Conservation (phyloP, 2,797 vertebrate genomes). For the Onychomys arenicola region DNA sequence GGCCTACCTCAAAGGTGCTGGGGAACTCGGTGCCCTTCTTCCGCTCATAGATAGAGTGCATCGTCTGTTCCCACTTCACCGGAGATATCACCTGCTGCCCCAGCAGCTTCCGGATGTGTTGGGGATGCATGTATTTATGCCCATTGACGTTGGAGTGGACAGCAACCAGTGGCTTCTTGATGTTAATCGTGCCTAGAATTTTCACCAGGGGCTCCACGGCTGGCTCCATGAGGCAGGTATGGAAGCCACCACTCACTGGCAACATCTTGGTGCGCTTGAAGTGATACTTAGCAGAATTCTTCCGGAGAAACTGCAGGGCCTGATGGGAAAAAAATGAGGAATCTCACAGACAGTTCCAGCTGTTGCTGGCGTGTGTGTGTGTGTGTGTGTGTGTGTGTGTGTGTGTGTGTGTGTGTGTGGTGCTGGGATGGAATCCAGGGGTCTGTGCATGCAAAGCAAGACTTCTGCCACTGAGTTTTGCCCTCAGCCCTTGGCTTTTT, state of each 20-base stretch:
- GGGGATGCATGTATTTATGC: constrained; percentile 91
- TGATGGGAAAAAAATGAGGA: constrained; percentile 78
- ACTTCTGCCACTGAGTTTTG: neutral
- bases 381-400: neutral
- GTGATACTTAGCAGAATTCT: constrained; percentile 89
- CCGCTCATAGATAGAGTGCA: constrained; percentile 94
- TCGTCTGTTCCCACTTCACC: constrained; percentile 96
- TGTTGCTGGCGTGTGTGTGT: neutral
- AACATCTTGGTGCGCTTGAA: constrained; percentile 90
- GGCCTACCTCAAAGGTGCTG: constrained; percentile 94
- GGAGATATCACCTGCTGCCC: constrained; percentile 94
- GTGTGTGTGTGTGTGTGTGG: no score
- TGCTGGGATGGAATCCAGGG: neutral
- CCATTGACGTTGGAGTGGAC: constrained; percentile 95
- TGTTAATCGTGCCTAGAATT: constrained; percentile 89
- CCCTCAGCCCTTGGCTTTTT: neutral
- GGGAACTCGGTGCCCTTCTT: constrained; percentile 92
- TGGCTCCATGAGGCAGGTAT: constrained; percentile 93
- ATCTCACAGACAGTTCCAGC: neutral
- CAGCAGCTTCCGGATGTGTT: constrained; percentile 90
- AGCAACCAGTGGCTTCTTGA: constrained; percentile 91
- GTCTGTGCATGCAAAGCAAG: neutral
- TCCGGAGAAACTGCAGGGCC: constrained; percentile 95
- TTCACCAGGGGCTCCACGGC: constrained; percentile 90
- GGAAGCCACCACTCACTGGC: constrained; percentile 96